Evolutionary conservation across 2,797 vertebrate species (phyloP), one percentile per base, ranked within the genome.

Genomic region (Bovichtus variegatus): DNA sequence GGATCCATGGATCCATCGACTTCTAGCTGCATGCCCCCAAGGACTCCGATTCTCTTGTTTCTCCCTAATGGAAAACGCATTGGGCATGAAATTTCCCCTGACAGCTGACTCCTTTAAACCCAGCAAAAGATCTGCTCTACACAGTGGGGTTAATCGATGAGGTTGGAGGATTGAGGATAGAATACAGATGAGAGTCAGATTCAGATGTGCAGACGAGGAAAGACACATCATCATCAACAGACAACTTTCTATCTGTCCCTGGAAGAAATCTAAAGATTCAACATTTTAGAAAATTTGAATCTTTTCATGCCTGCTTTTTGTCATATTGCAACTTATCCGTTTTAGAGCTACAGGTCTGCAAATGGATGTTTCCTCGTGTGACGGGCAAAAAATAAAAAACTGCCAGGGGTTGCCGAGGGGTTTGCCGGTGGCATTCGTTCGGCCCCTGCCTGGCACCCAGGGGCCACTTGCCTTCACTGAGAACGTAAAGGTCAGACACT

Each of bases 61-160:
- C 86, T 87, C 87, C 84, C 78, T 84, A 92, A 92, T 90, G 86
- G 88, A 91, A 90, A 93, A 92, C 67, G 91, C 91, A 93, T 46
- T 44, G 80, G 81, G 86, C 88, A 83, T 93, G 94, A 94, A 83
- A 93, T 93, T 93, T 90, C 91, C 87, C 90, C 78, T 29, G 89
- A 89, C 81, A 90, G 82, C 78, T 36, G 69, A 87, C 75, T 82
- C 78, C 82, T 89, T 84, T 75, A 91, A 85, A 72, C 5, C 49
- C 50, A 23, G 80, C 40, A 57, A 73, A 84, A 80, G 59, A 87
- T 88, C 86, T 83, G 78, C 78, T 85, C 68, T 27, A 80, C 72
- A 76, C 67, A 61, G 81, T 57, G 70, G 84, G 89, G 80, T 89
- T 89, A 87, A 92, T 89, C 88, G 66, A 90, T 90, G 75, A 65